Conservation (phyloP, 2,888 invertebrate species). For the Mythimna vitellina region DNA sequence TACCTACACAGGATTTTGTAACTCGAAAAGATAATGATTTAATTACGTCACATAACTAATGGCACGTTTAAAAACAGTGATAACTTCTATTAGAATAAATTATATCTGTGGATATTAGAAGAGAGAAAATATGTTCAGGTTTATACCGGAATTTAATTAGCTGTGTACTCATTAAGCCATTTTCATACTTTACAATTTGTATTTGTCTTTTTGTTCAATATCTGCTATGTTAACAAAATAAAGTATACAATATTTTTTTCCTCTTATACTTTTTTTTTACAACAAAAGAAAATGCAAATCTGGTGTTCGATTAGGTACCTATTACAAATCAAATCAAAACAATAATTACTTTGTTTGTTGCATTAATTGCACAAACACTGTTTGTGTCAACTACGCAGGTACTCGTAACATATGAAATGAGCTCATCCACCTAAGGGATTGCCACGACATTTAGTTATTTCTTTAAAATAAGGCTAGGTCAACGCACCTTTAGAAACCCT, state of each 20-base stretch:
- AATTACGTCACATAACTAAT: not conserved
- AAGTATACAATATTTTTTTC: not conserved
- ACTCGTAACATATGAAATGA: not conserved
- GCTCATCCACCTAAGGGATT: not conserved
- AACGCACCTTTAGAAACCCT: too few species aligned
- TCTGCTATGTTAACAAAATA: not conserved
- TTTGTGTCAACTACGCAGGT: not conserved
- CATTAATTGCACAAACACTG: not conserved
- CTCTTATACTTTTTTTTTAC: too few species aligned
- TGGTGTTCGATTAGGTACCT: not conserved
- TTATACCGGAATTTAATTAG: conserved; percentile 21
- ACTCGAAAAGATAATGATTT: not conserved
- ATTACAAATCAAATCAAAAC: not conserved
- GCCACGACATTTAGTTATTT: not conserved
- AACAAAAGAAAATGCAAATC: not conserved
- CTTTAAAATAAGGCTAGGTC: not conserved
- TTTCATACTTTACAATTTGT: conserved; percentile 4
- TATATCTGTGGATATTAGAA: conserved; percentile 1
- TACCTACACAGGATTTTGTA: conserved; percentile 9
- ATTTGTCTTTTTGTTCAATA: not conserved
- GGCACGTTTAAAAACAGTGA: conserved; percentile 26
- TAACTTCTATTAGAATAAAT: conserved; percentile 21
- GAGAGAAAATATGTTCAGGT: conserved; percentile 8
- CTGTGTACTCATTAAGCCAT: conserved; percentile 18
- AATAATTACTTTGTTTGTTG: not conserved